Evolutionary conservation across 2,797 vertebrate genomes (phyloP).

Genomic region (Coregonus suidteri): DNA sequence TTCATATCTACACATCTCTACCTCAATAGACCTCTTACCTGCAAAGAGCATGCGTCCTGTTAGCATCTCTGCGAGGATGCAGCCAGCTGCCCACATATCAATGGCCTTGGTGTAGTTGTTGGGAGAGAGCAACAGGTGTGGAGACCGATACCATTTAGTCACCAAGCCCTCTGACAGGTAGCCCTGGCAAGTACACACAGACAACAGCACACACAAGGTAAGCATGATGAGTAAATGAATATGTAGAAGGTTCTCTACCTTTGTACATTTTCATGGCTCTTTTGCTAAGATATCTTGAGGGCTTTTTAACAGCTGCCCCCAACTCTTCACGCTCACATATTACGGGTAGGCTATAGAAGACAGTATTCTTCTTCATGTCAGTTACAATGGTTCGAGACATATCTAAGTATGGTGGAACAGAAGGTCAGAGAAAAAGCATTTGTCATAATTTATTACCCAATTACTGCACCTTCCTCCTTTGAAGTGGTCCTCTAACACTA

Average conservation of each 20-base stretch:
- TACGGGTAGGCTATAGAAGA: background rate
- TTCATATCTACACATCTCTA: background rate
- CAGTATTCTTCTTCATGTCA: no score
- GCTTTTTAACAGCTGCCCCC: background rate
- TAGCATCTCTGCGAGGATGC: conserved; percentile 99
- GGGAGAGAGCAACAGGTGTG: conserved; percentile 95
- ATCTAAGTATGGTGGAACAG: background rate
- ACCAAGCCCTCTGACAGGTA: conserved; percentile 98
- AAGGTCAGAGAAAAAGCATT: background rate
- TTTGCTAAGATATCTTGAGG: no score
- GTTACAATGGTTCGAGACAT: no score
- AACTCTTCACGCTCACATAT: background rate
- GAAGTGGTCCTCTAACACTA: conserved; percentile 10
- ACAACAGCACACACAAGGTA: background rate
- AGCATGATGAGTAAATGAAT: background rate
- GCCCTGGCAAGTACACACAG: conserved; percentile 73
- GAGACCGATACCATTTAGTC: conserved; percentile 99
- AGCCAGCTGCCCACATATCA: conserved; percentile 99
- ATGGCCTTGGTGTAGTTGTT: conserved; percentile 99
- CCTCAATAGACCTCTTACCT: conserved; percentile 74
- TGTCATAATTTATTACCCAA: background rate
- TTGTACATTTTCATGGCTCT: no score
- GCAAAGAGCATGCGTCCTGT: conserved; percentile 98
- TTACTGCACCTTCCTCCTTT: conserved; percentile 27
- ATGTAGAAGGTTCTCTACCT: no score